These are phyloP conservation scores for human DNA, from an alignment of 2,113 vertebrate species.

Conservation along the genomic window DNA sequence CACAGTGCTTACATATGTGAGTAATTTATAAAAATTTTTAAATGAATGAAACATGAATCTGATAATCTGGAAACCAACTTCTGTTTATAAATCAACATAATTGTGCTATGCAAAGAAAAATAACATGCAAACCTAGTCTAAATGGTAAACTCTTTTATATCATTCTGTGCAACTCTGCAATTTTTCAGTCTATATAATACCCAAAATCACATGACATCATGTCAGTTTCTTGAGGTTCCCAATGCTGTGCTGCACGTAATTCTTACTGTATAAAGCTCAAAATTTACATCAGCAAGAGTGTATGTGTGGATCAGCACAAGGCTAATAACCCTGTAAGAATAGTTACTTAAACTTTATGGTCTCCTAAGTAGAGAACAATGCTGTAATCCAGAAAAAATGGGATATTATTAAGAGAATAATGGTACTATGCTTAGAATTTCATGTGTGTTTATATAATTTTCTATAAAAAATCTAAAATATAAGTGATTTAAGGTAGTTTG, in stretches of 20 bases:
- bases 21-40: background rate
- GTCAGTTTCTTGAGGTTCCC: background rate
- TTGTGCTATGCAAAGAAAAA: background rate
- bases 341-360: background rate
- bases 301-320: background rate
- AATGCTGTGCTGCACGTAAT: background rate
- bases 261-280: background rate
- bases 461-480: background rate
- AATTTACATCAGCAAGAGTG: background rate
- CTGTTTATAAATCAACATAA: conserved; percentile 5
- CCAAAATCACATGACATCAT: background rate
- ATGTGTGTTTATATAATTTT: background rate
- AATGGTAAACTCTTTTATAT: background rate
- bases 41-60: background rate
- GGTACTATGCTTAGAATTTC: background rate
- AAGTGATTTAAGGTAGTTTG: background rate
- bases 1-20: background rate
- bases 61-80: background rate
- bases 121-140: background rate
- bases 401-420: background rate
- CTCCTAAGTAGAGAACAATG: background rate
- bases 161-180: background rate
- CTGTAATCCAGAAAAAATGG: background rate
- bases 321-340: background rate
- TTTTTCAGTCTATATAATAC: background rate